A percentile compares a stretch with the other conserved stretches of the same genome.
phyloP scores from a whole-genome alignment of 2,113 vertebrate genomes.

The Myrmecophaga tridactyla region DNA sequence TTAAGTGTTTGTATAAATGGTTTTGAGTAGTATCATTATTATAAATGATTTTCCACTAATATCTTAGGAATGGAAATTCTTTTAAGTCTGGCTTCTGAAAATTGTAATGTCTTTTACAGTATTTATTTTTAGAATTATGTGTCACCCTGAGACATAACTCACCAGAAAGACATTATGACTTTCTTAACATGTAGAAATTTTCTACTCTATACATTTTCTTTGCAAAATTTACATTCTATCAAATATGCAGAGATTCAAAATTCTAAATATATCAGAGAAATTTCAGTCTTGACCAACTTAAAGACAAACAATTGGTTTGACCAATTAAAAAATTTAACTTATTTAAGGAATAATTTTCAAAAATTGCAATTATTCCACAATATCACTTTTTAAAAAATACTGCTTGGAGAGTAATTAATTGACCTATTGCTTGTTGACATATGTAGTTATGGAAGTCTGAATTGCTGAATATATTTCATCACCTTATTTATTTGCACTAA shows the following conservation, averaged over 20 bases:
- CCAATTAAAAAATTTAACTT: not conserved
- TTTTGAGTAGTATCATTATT: not conserved
- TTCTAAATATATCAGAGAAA: conserved; percentile 10
- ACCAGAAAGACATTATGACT: not conserved
- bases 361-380: not conserved
- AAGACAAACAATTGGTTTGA: not conserved
- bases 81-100: not conserved
- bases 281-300: not conserved
- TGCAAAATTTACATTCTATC: conserved; percentile 1
- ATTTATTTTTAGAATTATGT: not conserved
- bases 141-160: not conserved
- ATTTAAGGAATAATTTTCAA: not conserved
- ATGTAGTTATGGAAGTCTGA: not conserved
- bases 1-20: not conserved
- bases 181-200: not conserved
- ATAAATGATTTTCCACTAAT: not conserved
- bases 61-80: not conserved
- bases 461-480: not conserved
- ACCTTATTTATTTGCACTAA: not conserved
- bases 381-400: conserved; percentile 28
- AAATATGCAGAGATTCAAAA: not conserved
- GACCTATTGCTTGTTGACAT: not conserved
- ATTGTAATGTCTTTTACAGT: not conserved
- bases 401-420: not conserved
- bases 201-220: not conserved